Base-by-base conservation (phyloP, 2,888 invertebrate species). In the Melitaea athalia region DNA sequence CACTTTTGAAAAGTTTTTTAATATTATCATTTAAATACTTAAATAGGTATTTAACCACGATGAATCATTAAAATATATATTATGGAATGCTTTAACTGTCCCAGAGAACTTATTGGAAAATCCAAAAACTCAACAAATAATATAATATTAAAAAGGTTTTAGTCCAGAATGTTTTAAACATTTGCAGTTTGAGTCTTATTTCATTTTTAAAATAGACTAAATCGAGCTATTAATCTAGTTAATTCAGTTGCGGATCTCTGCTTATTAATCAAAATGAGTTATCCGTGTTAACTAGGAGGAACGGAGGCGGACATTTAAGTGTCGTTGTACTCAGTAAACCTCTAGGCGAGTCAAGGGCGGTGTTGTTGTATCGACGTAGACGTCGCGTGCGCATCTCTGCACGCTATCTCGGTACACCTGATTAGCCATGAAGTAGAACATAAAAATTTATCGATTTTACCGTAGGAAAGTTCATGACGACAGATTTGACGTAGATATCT, bases 341-440 rank as follows among this genome's bases (percentile, higher is more conserved):
- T 85, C 78, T 78, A 70, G 71, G 70, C 76, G 77, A 88, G 87
- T 88, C 88, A 90, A 89, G 90, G 89, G 87, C 89, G 81, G 77
- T 64, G 77, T 68, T 59, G 78, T 75, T 75, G 81, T 61, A 78
- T 76, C 77, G 82, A 81, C 79, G 76, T 76, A 75, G 73, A 68
- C 78, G 77, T 76, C 77, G 82, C 82, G 79, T 79, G 84, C 83
- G 82, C 83, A 80, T 81, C 81, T 78, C 68, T 31, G 75, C 84
- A 85, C 81, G 83, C 84, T 77, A 86, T 81, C 81, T 74, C 74
- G 70, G 38, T 61, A 55, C 55, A 66, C 66, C 57, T 42, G 57
- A 57, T 57, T 57, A 57, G 10, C 57, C 42, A 57, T 42, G 57
- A 42, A 57, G 15, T 42, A n/a, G n/a, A 42, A 57, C 57, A 57